Base-by-base conservation (phyloP, 1,140 invertebrate genomes). In the Oreohelix idahoensis region DNA sequence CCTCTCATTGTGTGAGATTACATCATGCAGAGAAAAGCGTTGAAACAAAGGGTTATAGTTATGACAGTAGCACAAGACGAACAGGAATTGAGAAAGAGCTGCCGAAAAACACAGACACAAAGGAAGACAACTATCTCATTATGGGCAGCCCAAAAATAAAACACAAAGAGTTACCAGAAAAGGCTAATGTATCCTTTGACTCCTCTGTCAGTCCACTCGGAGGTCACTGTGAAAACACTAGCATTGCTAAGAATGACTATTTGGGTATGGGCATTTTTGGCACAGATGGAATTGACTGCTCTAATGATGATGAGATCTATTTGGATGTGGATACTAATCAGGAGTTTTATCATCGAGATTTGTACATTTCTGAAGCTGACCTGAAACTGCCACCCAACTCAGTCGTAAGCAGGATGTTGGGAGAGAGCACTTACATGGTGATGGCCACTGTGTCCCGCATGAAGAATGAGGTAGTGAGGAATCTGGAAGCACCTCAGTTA, bases 91-190 rank as follows among this genome's bases (percentile, higher is more conserved):
- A 49, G 49, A 35, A 35, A 63, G 70, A 63, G 73, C 42, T 38
- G 58, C 77, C 78, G 29, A 53, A 42, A 38, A 85, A 69, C 63
- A 20, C 76, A n/a, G 39, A 69, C 45, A n/a, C 29, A 20, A 45
- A 66, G 29, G 86, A 87, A 71, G 87, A 88, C 58, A 84, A 83
- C 42, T 91, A 91, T 73, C 84, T 90, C 17, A 42, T 89, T 29
- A 91, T 91, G 90, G 87, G 87, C 15, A 86, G 84, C 29, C 89
- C 89, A 75, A 85, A 83, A 53, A 49, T 76, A 32, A 36, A 53
- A 38, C 58, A 38, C 26, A 85, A 79, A 13, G 63, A 80, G 35
- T 42, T 26, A 42, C 8, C 78, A 69, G 26, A 17, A 17, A 80
- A 39, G 38, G 10, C 42, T 29, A n/a, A 76, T 81, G 51, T 51